Conservation (phyloP, 2,888 invertebrate genomes). For the Apotomis capreana region DNA sequence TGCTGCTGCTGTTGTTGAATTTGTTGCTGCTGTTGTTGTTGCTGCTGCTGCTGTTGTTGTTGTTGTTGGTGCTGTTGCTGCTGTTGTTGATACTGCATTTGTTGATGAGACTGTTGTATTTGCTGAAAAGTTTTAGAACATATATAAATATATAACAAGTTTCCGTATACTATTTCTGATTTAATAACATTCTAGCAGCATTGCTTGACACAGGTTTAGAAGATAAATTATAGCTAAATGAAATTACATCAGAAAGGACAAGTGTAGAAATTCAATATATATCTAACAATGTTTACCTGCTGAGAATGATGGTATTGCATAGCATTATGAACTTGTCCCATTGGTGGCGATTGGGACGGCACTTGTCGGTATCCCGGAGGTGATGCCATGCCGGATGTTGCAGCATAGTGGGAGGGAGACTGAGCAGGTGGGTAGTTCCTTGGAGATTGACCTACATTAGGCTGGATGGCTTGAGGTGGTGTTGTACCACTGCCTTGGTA, state of each 20-base stretch:
- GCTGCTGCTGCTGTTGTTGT: slow-evolving; percentile 64
- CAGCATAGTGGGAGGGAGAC: slow-evolving; percentile 77
- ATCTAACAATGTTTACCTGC: slow-evolving; percentile 61
- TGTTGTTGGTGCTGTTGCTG: slow-evolving; percentile 63
- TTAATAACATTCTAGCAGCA: too few relatives aligned
- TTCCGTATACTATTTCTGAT: too few relatives aligned
- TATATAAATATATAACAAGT: not conserved
- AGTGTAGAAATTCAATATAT: not conserved
- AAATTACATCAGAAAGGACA: too few relatives aligned
- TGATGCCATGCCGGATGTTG: slow-evolving; percentile 77
- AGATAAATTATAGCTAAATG: too few relatives aligned
- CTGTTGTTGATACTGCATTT: slow-evolving; percentile 70
- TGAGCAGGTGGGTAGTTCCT: slow-evolving; percentile 81
- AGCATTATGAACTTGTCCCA: slow-evolving; percentile 75
- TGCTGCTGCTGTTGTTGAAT: slow-evolving; percentile 64
- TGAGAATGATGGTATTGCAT: slow-evolving; percentile 79
- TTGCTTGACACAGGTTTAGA: too few relatives aligned
- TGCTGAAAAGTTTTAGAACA: slow-evolving; percentile 50
- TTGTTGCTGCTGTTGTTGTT: slow-evolving; percentile 60
- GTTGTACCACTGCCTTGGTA: slow-evolving; percentile 83
- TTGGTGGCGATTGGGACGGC: slow-evolving; percentile 77
- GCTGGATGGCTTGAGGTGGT: slow-evolving; percentile 77
- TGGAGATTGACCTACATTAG: slow-evolving; percentile 72
- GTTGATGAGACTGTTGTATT: slow-evolving; percentile 69
- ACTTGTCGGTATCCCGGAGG: slow-evolving; percentile 81